Evolutionary conservation across 2,888 invertebrate species (phyloP).

Genomic region (Steinernema scapterisci): DNA sequence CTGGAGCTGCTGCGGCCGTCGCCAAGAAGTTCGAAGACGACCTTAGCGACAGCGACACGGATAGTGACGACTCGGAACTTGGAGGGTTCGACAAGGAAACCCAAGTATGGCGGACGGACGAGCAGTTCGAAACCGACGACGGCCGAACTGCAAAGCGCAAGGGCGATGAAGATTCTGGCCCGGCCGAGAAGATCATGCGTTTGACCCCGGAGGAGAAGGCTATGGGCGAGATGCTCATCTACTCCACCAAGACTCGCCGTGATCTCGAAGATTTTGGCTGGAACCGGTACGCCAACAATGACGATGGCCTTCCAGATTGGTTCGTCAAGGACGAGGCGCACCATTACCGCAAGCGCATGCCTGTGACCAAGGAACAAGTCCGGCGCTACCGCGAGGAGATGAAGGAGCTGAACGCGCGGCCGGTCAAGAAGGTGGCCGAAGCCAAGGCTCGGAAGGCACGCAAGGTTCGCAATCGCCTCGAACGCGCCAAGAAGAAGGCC

Average conservation of each 20-base stretch:
- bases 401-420: conserved; percentile 84
- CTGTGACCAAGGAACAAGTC: conserved; percentile 77
- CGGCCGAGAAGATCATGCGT: conserved; percentile 69
- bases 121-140: conserved; percentile 44
- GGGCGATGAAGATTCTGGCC: conserved; percentile 36
- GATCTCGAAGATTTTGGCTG: conserved; percentile 73
- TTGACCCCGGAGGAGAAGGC: conserved; percentile 87
- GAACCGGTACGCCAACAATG: conserved; percentile 77
- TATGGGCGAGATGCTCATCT: conserved; percentile 85
- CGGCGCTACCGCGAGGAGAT: conserved; percentile 80
- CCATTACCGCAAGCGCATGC: conserved; percentile 82
- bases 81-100: conserved; percentile 36
- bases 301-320: conserved; percentile 90
- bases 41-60: conserved; percentile 35
- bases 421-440: conserved; percentile 96
- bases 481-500: conserved; percentile 91
- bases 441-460: conserved; percentile 95
- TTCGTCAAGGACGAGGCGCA: conserved; percentile 89
- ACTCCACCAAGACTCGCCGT: conserved; percentile 85
- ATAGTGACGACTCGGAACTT: conserved; percentile 35
- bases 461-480: conserved; percentile 78
- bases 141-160: conserved; percentile 46
- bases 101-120: conserved; percentile 41
- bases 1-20: background rate
- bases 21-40: conserved; percentile 42